Evolutionary conservation across 2,888 invertebrate genomes (phyloP), one percentile per base, ranked within the genome.

Genomic region (Halocaridina rubra): DNA sequence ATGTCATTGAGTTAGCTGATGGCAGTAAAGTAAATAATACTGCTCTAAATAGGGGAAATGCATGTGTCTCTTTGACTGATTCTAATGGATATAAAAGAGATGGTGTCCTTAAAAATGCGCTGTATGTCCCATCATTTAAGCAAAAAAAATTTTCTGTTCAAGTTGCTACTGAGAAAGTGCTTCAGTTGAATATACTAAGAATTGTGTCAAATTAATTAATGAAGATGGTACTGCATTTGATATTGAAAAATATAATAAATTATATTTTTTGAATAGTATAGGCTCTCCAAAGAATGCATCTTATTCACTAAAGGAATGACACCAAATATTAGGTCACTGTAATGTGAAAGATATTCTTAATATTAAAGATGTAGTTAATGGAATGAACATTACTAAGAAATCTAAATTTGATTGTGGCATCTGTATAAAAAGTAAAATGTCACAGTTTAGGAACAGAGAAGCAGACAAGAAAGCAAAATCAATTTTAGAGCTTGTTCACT

Each of bases 271-370:
- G n/a, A n/a, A 10, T 16, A 67, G n/a, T 29, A 53, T 27, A 64
- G 7, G 29, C 8, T 10, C 7, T 27, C 3, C 19, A n/a, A 53
- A 53, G 13, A 3, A 53, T 7, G 32, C 4, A 16, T 67, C 46
- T 39, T 2, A 22, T 32, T 24, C n/a, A n/a, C n/a, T 32, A 46
- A 57, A 67, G 19, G 27, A 67, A 30, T 27, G 30, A 29, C 79
- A 69, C 69, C 67, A 1, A 46, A 69, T 79, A 22, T 46, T 79
- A 24, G 67, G 79, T 46, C 69, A 79, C 29, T 79, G 79, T 27
- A 79, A 79, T 29, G 29, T 16, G 5, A 61, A 78, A 19, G 79
- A 39, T 33, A 67, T 79, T 4, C n/a, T 79, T 2, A 79, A 69
- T 19, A 13, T 69, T 10, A 46, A 69, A 53, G 53, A 16, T 24